Base-by-base conservation (phyloP, 2,888 invertebrate species). In the Unio pictorum region DNA sequence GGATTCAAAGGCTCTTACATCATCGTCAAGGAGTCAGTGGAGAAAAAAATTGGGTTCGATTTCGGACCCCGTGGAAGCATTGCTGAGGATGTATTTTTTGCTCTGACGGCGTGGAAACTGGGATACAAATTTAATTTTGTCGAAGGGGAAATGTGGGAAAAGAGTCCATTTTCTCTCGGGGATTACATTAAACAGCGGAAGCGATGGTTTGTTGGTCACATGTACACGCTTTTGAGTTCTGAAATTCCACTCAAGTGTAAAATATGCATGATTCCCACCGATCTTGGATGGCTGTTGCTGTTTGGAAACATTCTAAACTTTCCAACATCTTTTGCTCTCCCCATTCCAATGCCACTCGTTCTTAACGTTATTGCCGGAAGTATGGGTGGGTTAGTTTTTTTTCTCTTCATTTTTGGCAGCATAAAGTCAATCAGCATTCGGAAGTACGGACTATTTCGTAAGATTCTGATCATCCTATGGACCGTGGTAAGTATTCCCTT, bases 11-110 rank as follows among this genome's bases (percentile, higher is more conserved):
- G 80, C 4, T 80, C 80, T 8, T 80, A 74, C 55, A 74, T 80
- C n/a, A 75, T 80, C 11, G 74, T 69, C 17, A 74, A 69, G 60
- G 77, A 70, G 54, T 69, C 68, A 1, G 76, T 75, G 20, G 79
- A 80, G 71, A 75, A 73, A 34, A 69, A 74, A 28, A 71, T 78
- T 26, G 75, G 76, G 0, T 80, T 78, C 65, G 80, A 79, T 68
- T 79, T 79, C 68, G 79, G 79, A n/a, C 79, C 79, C 3, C 71
- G 73, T 58, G 79, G 79, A 15, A 79, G 79, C 61, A 74, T 79
- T 23, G 77, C 77, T 1, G 79, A 79, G 54, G 79, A 79, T 54
- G 72, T 77, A 1, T 77, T 75, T 73, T 79, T 79, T 70, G 79
- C 75, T 7, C 66, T 77, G n/a, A 56, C 66, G 20, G 79, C 77